Evolutionary conservation across 2,888 invertebrate species (phyloP).

Genomic region (Apantesis nais): DNA sequence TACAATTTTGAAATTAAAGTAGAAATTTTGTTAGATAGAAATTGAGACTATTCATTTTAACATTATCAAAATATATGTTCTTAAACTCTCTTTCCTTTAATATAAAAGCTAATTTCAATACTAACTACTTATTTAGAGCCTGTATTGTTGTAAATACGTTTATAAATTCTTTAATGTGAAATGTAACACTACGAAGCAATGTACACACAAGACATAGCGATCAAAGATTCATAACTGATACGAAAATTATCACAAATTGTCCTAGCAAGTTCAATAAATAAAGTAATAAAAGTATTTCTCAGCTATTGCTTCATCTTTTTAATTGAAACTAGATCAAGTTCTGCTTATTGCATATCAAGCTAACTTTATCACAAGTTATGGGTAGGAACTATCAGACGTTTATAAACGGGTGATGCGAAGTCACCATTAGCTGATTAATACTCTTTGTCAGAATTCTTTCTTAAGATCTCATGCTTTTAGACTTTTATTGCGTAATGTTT

Average conservation of each 20-base stretch:
- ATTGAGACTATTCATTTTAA: neutral
- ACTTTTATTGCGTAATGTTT: no score
- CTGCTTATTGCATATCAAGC: neutral
- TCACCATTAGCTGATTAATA: conserved; percentile 18
- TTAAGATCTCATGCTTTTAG: neutral
- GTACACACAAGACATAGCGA: no score
- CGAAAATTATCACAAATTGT: neutral
- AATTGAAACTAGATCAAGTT: conserved; percentile 8
- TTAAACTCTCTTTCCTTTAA: no score
- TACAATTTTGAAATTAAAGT: no score
- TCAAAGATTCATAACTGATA: neutral
- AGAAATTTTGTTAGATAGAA: no score
- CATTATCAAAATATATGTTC: no score
- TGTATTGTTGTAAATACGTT: no score
- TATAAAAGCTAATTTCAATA: no score
- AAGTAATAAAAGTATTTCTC: conserved; percentile 2
- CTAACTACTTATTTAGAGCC: no score
- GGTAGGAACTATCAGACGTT: conserved; percentile 31
- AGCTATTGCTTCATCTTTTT: conserved; percentile 1
- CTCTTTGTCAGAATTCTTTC: no score
- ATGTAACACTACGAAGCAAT: no score
- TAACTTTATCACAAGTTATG: conserved; percentile 1
- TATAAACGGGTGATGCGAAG: conserved; percentile 37
- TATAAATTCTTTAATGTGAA: no score
- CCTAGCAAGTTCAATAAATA: neutral